Evolutionary conservation across 2,888 invertebrate genomes (phyloP), one percentile per base, ranked within the genome.

Genomic region (Spicauda simplicius): DNA sequence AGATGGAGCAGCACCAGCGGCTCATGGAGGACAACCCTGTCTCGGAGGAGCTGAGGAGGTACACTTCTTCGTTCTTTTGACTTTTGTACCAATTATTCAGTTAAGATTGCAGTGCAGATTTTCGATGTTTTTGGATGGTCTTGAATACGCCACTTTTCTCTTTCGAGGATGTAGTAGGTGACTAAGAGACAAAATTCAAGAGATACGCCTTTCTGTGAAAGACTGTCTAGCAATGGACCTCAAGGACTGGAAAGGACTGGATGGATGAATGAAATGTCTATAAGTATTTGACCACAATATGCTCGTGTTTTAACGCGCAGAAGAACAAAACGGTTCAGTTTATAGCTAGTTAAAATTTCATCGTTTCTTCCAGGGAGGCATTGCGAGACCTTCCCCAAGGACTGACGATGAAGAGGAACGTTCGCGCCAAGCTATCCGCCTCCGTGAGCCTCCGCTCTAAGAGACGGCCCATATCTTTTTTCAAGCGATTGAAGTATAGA

Each of bases 331-430:
- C 7, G 33, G 7, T 6, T 8, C 41, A 41, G 41, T 8, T 41
- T 41, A n/a, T n/a, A 12, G n/a, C 2, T 12, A 11, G 5, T 6
- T 45, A 2, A n/a, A 45, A 45, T n/a, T n/a, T 37, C 12, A 45
- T 25, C 41, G 5, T 45, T 45, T 45, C 45, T 80, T 85, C 12
- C 75, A 95, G 96, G 74, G 95, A 96, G 73, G 95, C 96, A 0
- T 84, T 97, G 50, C 91, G 95, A 55, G 95, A 96, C 68, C 93
- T 97, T 77, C 95, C 96, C 0, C 96, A 96, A 78, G 94, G 95
- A 54, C 83, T 97, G 67, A 95, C 95, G 0, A 93, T 96, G 77
- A 97, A 96, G 83, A 90, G 96, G 72, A 91, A 92, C 56, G 94
- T 97, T 0, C 95, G 95, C 73, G 94, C 94, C 48, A 95, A 95